phyloP scores from a whole-genome alignment of 53 echinoderm and acorn worm genomes.

The Echinarachnius parma region DNA sequence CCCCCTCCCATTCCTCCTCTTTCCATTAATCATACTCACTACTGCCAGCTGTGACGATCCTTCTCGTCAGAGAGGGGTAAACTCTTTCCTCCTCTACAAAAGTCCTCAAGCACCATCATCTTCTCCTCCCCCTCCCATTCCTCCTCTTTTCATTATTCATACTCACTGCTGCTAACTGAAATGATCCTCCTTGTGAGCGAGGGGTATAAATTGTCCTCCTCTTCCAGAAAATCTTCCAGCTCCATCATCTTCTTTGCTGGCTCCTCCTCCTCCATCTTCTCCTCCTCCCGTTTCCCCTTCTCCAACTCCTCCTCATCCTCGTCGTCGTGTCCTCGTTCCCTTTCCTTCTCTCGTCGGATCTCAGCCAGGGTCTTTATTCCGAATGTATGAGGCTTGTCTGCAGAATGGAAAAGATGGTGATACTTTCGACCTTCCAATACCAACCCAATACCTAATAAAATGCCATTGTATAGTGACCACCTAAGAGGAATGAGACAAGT shows the following conservation, averaged over 20 bases:
- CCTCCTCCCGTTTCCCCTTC: too few species aligned
- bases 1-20: constrained; percentile 7
- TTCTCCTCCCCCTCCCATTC: too few species aligned
- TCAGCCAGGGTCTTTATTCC: constrained; percentile 47
- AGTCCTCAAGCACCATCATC: too few species aligned
- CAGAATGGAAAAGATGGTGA: background rate
- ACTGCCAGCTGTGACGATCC: background rate
- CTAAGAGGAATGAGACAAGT: too few species aligned
- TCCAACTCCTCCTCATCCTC: background rate
- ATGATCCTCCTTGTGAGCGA: background rate
- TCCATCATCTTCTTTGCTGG: background rate
- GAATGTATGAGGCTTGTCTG: constrained; percentile 22
- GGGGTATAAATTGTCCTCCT: too few species aligned
- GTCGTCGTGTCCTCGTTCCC: background rate
- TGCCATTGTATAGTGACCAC: too few species aligned
- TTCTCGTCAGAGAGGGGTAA: too few species aligned
- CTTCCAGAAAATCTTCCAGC: background rate
- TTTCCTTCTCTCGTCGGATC: constrained; percentile 42
- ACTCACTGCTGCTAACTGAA: background rate
- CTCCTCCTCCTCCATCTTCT: background rate
- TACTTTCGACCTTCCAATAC: too few species aligned
- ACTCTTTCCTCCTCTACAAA: too few species aligned
- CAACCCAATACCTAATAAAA: too few species aligned
- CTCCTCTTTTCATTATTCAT: too few species aligned
- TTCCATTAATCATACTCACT: background rate